Conservation (phyloP, 2,797 vertebrate species). For the Myiotriccus ornatus region DNA sequence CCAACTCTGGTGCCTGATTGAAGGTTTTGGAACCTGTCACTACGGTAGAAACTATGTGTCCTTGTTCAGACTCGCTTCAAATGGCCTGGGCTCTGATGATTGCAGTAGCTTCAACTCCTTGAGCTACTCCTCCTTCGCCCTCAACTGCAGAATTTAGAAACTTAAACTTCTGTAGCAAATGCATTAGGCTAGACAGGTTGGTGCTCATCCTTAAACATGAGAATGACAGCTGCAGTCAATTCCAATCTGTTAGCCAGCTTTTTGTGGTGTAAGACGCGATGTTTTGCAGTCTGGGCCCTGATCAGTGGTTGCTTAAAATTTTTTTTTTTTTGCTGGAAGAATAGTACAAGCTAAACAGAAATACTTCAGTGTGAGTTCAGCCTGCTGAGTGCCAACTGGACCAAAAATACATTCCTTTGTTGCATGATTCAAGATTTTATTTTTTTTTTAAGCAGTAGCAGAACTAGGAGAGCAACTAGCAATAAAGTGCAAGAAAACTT, state of each 20-base stretch:
- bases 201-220: neutral
- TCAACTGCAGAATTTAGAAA: neutral
- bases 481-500: constrained; percentile 34
- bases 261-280: neutral
- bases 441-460: neutral
- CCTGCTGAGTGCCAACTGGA: neutral
- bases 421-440: neutral
- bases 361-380: neutral
- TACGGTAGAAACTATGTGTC: neutral
- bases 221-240: neutral
- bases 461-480: constrained; percentile 35
- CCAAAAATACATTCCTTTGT: neutral
- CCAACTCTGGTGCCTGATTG: neutral
- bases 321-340: neutral
- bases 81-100: neutral
- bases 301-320: neutral
- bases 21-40: neutral
- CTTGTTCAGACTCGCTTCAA: neutral
- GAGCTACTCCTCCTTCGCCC: neutral
- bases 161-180: neutral
- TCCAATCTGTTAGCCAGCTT: neutral
- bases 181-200: neutral
- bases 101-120: neutral
- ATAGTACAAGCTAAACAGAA: neutral
- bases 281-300: neutral